Conservation (phyloP, 1,140 invertebrate species). For the Heliconius eleuchia region DNA sequence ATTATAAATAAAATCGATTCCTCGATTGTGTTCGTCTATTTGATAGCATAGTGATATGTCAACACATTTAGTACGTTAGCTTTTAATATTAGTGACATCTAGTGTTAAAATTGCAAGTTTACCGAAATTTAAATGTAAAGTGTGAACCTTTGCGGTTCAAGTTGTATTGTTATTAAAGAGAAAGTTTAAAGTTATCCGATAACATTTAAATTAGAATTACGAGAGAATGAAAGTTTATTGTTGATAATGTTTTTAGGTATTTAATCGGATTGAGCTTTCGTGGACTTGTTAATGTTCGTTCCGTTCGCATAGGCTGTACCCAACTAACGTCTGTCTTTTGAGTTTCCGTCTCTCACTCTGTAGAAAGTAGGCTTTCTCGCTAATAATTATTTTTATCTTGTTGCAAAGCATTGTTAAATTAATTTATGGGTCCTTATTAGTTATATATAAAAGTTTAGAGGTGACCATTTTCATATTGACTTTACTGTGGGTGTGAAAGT, state of each 20-base stretch:
- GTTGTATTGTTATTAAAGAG: slow-evolving; percentile 79
- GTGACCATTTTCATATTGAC: slow-evolving; percentile 78
- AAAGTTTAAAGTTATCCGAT: slow-evolving; percentile 76
- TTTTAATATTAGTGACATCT: slow-evolving; percentile 82
- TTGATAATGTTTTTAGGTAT: slow-evolving; percentile 80
- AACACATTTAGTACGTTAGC: slow-evolving; percentile 66
- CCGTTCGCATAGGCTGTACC: slow-evolving; percentile 50
- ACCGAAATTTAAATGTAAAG: slow-evolving; percentile 64
- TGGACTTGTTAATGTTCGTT: slow-evolving; percentile 69
- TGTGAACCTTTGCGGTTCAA: slow-evolving; percentile 63
- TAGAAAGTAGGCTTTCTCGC: slow-evolving; percentile 61
- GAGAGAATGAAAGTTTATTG: slow-evolving; percentile 75
- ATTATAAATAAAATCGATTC: slow-evolving; percentile 23
- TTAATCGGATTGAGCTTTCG: slow-evolving; percentile 77
- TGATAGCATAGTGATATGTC: slow-evolving; percentile 48
- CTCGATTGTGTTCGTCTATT: slow-evolving; percentile 37
- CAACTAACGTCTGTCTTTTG: slow-evolving; percentile 6
- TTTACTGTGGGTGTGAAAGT: slow-evolving; percentile 73
- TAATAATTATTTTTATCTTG: slow-evolving; percentile 59
- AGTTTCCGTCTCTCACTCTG: slow-evolving; percentile 16
- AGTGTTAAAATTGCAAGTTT: slow-evolving; percentile 79
- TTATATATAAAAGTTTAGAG: slow-evolving; percentile 81
- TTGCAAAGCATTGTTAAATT: slow-evolving; percentile 72
- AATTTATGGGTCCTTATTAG: slow-evolving; percentile 74
- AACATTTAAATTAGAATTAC: slow-evolving; percentile 74